Evolutionary conservation across 2,888 invertebrate genomes (phyloP), one percentile per base, ranked within the genome.

Genomic region (Noctua janthe): DNA sequence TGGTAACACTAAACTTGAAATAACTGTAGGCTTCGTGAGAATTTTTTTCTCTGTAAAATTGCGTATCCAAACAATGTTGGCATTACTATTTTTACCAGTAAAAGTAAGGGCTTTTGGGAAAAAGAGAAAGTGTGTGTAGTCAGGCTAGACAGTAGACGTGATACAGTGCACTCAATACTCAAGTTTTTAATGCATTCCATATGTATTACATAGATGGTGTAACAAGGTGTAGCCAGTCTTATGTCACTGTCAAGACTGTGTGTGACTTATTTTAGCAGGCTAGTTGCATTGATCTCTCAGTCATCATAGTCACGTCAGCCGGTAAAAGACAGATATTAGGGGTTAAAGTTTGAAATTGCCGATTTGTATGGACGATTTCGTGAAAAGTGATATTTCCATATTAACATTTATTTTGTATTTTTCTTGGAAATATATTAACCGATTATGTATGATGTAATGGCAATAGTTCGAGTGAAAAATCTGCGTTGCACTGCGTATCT

Each of bases 21-120:
- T 66, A 8, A 29, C 23, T 23, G 20, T 10, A 8, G 8, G 15
- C 0, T 43, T 82, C 13, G 17, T 64, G 10, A 2, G 13, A 83
- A 62, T 71, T 67, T 59, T 0, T 49, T 71, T 23, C 15, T 43
- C 6, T 15, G 2, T 15, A 54, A 23, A 70, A 70, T 49, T 71
- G 6, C 15, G 49, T 72, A 62, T 72, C 5, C 11, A 56, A 39
- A 23, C 17, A 43, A 78, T 72, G 78, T 39, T 62, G 54, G 17
- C 51, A 62, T 83, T 83, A 69, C 29, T 69, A 29, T 29, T 39
- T 82, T 69, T 62, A 29, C 17, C 7, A 7, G 23, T 7, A 10
- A 62, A 35, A 13, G 2, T 47, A 35, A 23, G 0, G 8, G 29
- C 69, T 76, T 62, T 54, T 17, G 1, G 0, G 4, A 64, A 81